Percentiles rank a stretch among this genome's conserved stretches.
Evolutionary conservation across 1,140 invertebrate genomes (phyloP).

Genomic region (Hypothenemus hampei): DNA sequence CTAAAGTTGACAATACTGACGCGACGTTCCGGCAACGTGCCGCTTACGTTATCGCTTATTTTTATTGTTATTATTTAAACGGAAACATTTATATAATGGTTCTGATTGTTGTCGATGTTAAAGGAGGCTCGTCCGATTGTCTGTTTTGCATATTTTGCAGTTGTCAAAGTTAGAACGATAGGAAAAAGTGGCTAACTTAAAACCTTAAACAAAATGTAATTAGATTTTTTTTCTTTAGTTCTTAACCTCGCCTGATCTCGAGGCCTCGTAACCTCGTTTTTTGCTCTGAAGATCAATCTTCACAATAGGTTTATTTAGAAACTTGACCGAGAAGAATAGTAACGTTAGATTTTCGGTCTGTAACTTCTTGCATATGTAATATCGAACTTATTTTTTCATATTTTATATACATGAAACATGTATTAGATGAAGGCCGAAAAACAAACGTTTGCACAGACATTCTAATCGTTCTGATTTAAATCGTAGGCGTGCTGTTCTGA

Average conservation of each 20-base stretch:
- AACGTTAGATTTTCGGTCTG: no score
- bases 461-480: no score
- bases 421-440: no score
- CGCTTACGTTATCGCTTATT: not conserved
- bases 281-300: slow-evolving; percentile 12
- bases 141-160: not conserved
- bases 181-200: no score
- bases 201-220: not conserved
- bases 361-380: no score
- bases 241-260: not conserved
- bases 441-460: no score
- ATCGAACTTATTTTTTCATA: no score
- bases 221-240: not conserved
- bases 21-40: no score
- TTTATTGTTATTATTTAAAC: not conserved
- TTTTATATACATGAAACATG: no score
- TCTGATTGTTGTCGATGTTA: not conserved
- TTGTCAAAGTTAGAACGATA: no score
- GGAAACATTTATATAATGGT: not conserved
- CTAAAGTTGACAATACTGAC: no score
- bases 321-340: slow-evolving; percentile 9
- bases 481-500: no score
- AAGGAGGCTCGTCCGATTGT: not conserved
- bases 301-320: slow-evolving; percentile 13
- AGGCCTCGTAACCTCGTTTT: slow-evolving; percentile 14